phyloP scores from a whole-genome alignment of 2,113 vertebrate genomes.

The Trochalopteron elliotii region DNA sequence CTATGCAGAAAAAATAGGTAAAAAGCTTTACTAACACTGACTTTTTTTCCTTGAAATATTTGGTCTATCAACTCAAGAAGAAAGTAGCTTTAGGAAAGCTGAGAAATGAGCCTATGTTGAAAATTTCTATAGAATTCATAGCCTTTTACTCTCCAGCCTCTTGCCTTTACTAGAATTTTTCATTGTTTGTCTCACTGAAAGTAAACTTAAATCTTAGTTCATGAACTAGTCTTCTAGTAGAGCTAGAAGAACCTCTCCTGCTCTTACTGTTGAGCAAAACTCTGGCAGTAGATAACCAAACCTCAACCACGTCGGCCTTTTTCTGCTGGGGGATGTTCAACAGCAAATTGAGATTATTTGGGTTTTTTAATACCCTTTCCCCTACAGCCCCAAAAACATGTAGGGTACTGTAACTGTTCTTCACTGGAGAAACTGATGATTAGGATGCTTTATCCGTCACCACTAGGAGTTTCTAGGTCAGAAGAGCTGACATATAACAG shows the following conservation, averaged over 20 bases:
- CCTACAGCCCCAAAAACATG: background rate
- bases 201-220: background rate
- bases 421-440: background rate
- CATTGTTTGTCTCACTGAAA: background rate
- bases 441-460: background rate
- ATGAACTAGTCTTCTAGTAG: background rate
- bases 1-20: background rate
- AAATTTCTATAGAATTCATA: background rate
- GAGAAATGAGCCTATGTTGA: background rate
- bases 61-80: background rate
- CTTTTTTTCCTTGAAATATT: background rate
- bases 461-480: background rate
- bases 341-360: background rate
- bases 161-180: background rate
- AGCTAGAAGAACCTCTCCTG: background rate
- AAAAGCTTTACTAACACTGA: background rate
- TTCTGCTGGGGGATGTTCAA: background rate
- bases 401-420: background rate
- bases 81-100: background rate
- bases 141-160: background rate
- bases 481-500: background rate
- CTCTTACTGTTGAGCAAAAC: background rate
- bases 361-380: background rate
- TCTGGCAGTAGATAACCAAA: background rate
- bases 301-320: background rate